Evolutionary conservation across 2,113 vertebrate genomes (phyloP), one percentile per base, ranked within the genome.

Genomic region (Perca fluviatilis): DNA sequence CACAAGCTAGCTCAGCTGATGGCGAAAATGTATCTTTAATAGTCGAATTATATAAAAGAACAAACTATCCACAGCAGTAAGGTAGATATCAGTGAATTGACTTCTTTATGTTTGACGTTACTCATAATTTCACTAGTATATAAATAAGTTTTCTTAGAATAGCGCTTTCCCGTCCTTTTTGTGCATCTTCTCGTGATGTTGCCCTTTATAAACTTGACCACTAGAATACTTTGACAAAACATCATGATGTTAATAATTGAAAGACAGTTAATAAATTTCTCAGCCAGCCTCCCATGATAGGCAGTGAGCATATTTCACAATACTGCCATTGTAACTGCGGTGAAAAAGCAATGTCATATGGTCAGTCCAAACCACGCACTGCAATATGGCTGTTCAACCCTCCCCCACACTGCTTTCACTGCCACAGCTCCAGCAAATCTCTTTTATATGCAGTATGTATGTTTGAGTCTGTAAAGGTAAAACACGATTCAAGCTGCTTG

Each of bases 291-390:
- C 67, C 62, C 58, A 36, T 18, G 64, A 36, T 0, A 88, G 57
- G 70, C 46, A 82, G 64, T 69, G 88, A 70, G 66, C 88, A 64
- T 76, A 40, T 43, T 74, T 63, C 46, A 89, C 87, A 91, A 88
- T 70, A 46, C 56, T n/a, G 54, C 83, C 63, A 70, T 91, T 93
- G 90, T 93, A 70, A 47, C 73, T 63, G 75, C 53, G 23, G 74
- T 57, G 75, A 89, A 86, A 82, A 47, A 79, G 66, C 88, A 73
- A 63, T 63, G 86, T 92, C 90, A 93, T 89, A 77, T 82, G 88
- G 63, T 73, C 61, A 30, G 62, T 54, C 57, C 46, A 65, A 23
- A 79, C 50, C 80, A 15, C 65, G 65, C 76, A 80, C 73, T 74
- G 83, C 81, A 87, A 78, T 74, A 86, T 79, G 71, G 74, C 83